These are phyloP conservation scores for Xylocopa sonorina DNA, from an alignment of 1,140 invertebrate species.

Conservation along the genomic window DNA sequence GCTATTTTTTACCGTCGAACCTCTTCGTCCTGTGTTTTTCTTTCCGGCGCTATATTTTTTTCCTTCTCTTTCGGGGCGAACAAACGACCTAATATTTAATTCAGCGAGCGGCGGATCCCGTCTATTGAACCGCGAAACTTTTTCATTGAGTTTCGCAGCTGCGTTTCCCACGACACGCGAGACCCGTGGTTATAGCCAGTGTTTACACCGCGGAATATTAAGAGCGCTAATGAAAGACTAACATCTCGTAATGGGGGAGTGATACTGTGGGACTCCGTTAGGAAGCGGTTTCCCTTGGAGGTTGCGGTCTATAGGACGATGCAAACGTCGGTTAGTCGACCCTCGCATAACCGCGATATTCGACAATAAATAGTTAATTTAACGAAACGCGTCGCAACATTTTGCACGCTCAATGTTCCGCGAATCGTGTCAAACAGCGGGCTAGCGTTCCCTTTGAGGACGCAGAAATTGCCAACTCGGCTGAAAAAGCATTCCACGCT, in stretches of 20 bases:
- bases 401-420: too few relatives aligned
- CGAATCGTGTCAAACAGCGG: too few relatives aligned
- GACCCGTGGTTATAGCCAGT: slow-evolving; percentile 2
- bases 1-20: not conserved
- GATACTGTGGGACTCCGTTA: slow-evolving; percentile 26
- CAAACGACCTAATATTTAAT: not conserved
- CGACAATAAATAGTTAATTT: too few relatives aligned
- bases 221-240: slow-evolving; percentile 50
- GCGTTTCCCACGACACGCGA: slow-evolving; percentile 3
- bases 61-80: not conserved
- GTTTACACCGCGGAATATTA: slow-evolving; percentile 17
- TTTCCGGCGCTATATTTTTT: too few relatives aligned
- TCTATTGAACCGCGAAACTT: not conserved
- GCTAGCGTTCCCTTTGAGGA: too few relatives aligned
- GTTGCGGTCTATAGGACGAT: not conserved
- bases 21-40: not conserved
- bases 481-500: not conserved
- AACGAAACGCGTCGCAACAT: too few relatives aligned
- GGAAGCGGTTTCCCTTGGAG: slow-evolving; percentile 7
- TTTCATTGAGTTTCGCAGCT: not conserved
- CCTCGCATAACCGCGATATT: too few relatives aligned
- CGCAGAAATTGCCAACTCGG: too few relatives aligned
- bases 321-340: too few relatives aligned
- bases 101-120: not conserved
- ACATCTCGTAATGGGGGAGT: slow-evolving; percentile 34